phyloP scores from a whole-genome alignment of 2,113 vertebrate species.

The Pelobates fuscus region DNA sequence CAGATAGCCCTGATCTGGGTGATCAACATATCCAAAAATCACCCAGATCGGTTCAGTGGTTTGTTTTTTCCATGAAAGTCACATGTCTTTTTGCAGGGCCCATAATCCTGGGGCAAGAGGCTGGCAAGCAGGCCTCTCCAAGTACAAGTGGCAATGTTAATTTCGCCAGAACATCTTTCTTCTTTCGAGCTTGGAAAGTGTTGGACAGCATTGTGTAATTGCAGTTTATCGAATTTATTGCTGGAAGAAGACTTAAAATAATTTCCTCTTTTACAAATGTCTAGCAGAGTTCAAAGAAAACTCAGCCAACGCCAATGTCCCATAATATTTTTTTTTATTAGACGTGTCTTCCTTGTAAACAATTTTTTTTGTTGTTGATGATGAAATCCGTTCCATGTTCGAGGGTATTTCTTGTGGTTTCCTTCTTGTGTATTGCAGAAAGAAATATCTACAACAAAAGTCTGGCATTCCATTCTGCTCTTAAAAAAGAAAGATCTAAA shows the following conservation, averaged over 20 bases:
- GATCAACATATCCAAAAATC: no score
- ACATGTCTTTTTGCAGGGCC: no score
- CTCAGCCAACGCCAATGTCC: not conserved
- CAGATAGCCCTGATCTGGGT: no score
- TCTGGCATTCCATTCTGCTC: not conserved
- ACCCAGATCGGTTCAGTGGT: no score
- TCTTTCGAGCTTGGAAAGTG: not conserved
- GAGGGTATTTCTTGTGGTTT: conserved; percentile 2
- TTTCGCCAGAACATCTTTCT: not conserved
- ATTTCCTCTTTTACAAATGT: not conserved
- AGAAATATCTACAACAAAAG: not conserved
- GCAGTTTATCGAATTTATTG: not conserved
- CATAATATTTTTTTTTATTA: not conserved
- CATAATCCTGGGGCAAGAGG: no score
- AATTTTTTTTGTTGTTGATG: not conserved
- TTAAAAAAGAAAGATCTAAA: not conserved
- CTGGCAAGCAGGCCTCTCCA: no score
- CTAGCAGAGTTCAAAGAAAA: not conserved
- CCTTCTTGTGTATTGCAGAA: not conserved
- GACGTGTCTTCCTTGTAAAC: not conserved
- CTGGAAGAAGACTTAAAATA: not conserved
- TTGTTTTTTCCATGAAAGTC: no score
- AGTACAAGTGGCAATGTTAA: no score
- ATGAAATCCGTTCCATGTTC: not conserved
- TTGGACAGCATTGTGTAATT: not conserved